Conservation (phyloP, 23 tunicate genomes). For the Trididemnum miniatum region DNA sequence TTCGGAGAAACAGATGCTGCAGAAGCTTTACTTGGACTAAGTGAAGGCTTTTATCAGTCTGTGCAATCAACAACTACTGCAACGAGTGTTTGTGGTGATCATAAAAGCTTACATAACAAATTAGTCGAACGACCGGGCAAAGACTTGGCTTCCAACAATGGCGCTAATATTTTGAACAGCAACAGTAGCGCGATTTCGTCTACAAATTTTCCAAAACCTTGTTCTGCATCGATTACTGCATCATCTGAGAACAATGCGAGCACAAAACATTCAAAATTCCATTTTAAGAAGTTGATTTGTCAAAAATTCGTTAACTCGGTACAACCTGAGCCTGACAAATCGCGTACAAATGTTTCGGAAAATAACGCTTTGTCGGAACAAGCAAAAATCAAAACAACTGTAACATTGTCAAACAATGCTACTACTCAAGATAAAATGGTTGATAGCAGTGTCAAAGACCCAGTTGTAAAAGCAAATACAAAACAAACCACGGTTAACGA, state of each 20-base stretch:
- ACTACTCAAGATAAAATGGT: not conserved
- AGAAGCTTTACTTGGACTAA: slow-evolving; percentile 30
- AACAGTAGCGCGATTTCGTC: too few species aligned
- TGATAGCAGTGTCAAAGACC: not conserved
- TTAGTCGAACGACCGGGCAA: too few species aligned
- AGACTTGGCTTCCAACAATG: too few species aligned
- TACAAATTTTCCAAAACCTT: too few species aligned
- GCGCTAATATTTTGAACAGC: too few species aligned
- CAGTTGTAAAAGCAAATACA: not conserved
- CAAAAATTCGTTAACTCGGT: slow-evolving; percentile 31
- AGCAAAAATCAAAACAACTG: too few species aligned
- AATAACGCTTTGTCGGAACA: not conserved
- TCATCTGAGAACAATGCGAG: too few species aligned
- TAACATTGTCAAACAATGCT: not conserved
- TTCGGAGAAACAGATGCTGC: slow-evolving; percentile 38
- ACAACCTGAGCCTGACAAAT: not conserved
- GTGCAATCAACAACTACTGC: not conserved
- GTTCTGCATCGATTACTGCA: too few species aligned
- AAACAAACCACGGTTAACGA: too few species aligned
- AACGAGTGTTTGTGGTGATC: not conserved
- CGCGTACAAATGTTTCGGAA: not conserved
- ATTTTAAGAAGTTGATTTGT: slow-evolving; percentile 26
- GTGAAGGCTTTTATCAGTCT: slow-evolving; percentile 24
- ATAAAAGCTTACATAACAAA: too few species aligned
- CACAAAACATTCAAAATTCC: not conserved